Base-by-base conservation (phyloP, 1,140 invertebrate genomes). In the Agraylea sexmaculata region DNA sequence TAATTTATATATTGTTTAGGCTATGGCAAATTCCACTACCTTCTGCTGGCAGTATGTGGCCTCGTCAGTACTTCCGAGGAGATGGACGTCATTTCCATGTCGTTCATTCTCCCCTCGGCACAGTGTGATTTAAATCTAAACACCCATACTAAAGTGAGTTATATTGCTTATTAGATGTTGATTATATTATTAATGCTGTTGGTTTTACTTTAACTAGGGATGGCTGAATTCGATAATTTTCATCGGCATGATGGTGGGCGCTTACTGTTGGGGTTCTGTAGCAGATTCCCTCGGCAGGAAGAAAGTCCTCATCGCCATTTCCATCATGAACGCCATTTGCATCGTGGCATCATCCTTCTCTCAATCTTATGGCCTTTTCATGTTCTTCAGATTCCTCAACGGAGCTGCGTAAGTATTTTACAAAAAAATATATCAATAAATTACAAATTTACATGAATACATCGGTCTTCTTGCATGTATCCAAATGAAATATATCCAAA, bases 31-130 rank as follows among this genome's bases (percentile, higher is more conserved):
- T 94, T 93, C 64, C 89, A 94, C 58, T 87, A 87, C 59, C 71
- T 86, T 53, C 71, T 91, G 54, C 68, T 95, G 63, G 73, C 80
- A 53, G 77, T 90, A 54, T 90, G 87, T 67, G 89, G 90, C 40
- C 83, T 90, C 65, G 88, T 91, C 51, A 88, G 88, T 64, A 90
- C 88, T 29, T 89, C 85, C 57, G 88, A 94, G 71, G 87, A 92
- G 68, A 90, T 94, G 75, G 89, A 93, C 66, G 82, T 94, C 61
- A 87, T 91, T 53, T 89, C 88, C 33, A 87, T 90, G 78, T 87
- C 88, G 37, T 93, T 93, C 71, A 84, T 94, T 54, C 64, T 95
- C 31, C 89, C 90, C 23, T 86, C 87, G 47, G 88, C 89, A 36
- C 79, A 90, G 66, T 91, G 88, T 72, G 89, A 94, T 64, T 70